phyloP scores from a whole-genome alignment of 92 coral and sea anemone genomes.

The Epizoanthus ramosus region DNA sequence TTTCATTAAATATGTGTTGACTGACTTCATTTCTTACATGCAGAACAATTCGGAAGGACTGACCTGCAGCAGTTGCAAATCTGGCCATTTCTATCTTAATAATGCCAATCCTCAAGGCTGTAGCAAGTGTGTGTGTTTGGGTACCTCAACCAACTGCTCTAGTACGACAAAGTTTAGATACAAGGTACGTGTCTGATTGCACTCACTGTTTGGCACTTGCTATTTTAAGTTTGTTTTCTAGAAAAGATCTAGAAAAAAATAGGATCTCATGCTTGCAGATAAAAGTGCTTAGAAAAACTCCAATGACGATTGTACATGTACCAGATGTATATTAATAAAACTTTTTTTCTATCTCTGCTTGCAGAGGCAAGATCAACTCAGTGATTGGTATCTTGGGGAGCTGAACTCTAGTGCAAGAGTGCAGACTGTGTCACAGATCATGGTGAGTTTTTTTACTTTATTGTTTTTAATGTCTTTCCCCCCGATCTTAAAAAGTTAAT shows the following conservation, averaged over 20 bases:
- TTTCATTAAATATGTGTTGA: neutral
- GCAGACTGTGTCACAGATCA: neutral
- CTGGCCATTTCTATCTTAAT: constrained; percentile 83
- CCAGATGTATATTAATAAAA: neutral
- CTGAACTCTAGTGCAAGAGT: constrained; percentile 9
- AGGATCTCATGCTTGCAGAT: neutral
- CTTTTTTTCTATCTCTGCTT: neutral
- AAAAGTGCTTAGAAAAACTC: no score
- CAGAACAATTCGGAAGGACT: constrained; percentile 81
- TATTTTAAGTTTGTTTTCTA: no score
- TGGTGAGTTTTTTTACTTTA: neutral
- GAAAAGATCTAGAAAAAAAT: neutral
- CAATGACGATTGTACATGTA: no score
- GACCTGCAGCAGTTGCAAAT: constrained; percentile 64
- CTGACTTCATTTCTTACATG: neutral
- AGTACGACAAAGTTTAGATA: constrained; percentile 57
- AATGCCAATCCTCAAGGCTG: constrained; percentile 84
- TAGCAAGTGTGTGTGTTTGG: constrained; percentile 90
- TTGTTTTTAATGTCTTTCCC: no score
- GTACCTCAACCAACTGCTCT: constrained; percentile 79
- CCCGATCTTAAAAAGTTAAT: no score
- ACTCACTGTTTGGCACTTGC: neutral
- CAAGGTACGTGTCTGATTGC: constrained; percentile 9
- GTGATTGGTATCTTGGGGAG: constrained; percentile 49
- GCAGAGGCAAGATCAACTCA: constrained; percentile 44